phyloP scores from a whole-genome alignment of 2,888 invertebrate genomes.

The Harpalus rubripes region DNA sequence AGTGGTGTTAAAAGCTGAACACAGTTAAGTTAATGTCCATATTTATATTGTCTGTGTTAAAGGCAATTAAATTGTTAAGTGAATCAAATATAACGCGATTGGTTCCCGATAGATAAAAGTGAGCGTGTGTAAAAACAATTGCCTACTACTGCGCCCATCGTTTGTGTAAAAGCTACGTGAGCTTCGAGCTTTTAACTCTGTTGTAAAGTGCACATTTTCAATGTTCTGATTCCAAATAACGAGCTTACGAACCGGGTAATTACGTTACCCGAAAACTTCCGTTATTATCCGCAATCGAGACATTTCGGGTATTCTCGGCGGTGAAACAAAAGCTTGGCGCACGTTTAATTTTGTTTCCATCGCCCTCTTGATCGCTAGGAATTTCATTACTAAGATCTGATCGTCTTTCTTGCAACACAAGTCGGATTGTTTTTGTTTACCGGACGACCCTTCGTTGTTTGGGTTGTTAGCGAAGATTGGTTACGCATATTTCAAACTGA shows the following conservation, averaged over 20 bases:
- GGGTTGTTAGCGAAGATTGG: background rate
- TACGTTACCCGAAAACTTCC: conserved; percentile 51
- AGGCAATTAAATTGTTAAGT: background rate
- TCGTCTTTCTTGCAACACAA: conserved; percentile 14
- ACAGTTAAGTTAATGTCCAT: background rate
- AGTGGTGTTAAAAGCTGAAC: too few species aligned
- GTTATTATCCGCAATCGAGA: conserved; percentile 26
- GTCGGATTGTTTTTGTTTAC: background rate
- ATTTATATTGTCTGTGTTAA: background rate
- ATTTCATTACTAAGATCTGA: conserved; percentile 53
- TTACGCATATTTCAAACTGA: background rate
- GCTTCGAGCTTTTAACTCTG: conserved; percentile 40
- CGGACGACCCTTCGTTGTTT: background rate
- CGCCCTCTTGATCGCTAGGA: conserved; percentile 57
- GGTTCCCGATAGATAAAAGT: conserved; percentile 27
- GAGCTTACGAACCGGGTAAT: conserved; percentile 52
- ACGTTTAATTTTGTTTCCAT: conserved; percentile 62
- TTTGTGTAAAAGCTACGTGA: conserved; percentile 25
- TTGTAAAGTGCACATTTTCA: conserved; percentile 53
- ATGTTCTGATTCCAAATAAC: conserved; percentile 47
- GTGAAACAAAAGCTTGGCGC: conserved; percentile 50
- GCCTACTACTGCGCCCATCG: conserved; percentile 14
- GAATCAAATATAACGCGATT: background rate
- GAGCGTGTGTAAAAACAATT: conserved; percentile 9
- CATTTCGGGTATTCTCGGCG: conserved; percentile 38